Base-by-base conservation (phyloP, 2,113 vertebrate species). In the Lethenteron camtschaticum region DNA sequence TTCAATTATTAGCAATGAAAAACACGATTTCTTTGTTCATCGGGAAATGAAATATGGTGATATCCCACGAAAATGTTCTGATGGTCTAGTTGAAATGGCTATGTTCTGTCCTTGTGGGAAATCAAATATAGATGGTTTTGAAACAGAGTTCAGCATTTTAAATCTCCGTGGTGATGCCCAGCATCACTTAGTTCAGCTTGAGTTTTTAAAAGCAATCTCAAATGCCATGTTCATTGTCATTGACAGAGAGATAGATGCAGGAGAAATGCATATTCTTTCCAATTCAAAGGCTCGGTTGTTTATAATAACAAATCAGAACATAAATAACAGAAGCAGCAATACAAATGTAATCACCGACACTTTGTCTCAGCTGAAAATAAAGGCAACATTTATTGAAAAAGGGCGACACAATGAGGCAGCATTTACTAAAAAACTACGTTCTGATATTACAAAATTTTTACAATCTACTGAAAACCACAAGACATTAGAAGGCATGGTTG, bases 1-100 rank as follows among this genome's bases (percentile, higher is more conserved):
- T 11, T 56, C 24, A 41, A 41, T 70, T 12, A 5, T 70, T 13
- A 70, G 69, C 56, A 57, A 70, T 58, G 56, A 70, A 6, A 55
- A 70, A 10, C 55, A 70, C 4, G n/a, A 70, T 11, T 70, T 56
- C 55, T 70, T 70, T 70, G n/a, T 70, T 58, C 57, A 12, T 70
- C 69, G 14, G 1, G n/a, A 13, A 12, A 70, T 70, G 69, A 56
- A 70, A 57, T 70, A 56, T 70, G 69, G 69, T 11, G 69, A 70
- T n/a, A 70, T 70, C 14, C 69, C 69, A 41, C 69, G 69, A 12
- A 56, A 57, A 56, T 57, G 57, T 57, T 70, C 56, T 10, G 69
- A 70, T 12, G 56, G 69, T 6, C 14, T 70, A 7, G 69, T 70
- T 57, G 69, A 70, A 56, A 41, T 70, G n/a, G 57, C 56, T 24